Evolutionary conservation across 2,113 vertebrate species (phyloP), one percentile per base, ranked within the genome.

Genomic region (Cryptotis parvus): DNA sequence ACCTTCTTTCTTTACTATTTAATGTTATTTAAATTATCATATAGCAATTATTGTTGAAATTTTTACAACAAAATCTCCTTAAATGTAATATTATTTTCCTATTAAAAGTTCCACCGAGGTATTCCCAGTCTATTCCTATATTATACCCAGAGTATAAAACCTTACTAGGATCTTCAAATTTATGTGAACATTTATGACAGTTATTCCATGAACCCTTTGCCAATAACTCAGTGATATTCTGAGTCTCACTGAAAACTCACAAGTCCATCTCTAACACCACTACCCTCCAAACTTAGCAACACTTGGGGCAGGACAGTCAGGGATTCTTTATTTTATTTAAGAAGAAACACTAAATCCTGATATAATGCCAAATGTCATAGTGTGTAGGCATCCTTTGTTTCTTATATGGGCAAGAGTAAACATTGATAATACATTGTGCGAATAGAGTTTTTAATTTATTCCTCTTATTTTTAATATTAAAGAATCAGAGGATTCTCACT

Each of bases 51-150:
- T 61, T 43, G 26, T 43, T 92, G 16, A 88, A 74, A 12, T 83
- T 91, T 88, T 93, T 74, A 69, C 29, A 61, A 26, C 31, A 87
- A 58, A 15, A 52, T 94, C 12, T 92, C 43, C 77, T 76, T 85
- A 85, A 87, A 81, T 41, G 12, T 12, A 29, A 58, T 75, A 58
- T 58, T 18, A 49, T 78, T 52, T 26, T 27, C 24, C 9, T n/a
- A 41, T 7, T 80, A 11, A 73, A 81, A 84, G 27, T 87, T 31
- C 31, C 10, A 49, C 45, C 45, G 10, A 81, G 74, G 35, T 82
- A 39, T 81, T 84, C 63, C 58, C 31, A 58, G 22, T 65, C 4
- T 14, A 4, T 84, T 49, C 45, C 22, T 20, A 29, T 66, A 49
- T 9, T 78, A 24, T 74, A 35, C 16, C 39, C 5, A 61, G 11